These are phyloP conservation scores for Mus caroli DNA, from an alignment of 2,797 vertebrate genomes.

Conservation along the genomic window DNA sequence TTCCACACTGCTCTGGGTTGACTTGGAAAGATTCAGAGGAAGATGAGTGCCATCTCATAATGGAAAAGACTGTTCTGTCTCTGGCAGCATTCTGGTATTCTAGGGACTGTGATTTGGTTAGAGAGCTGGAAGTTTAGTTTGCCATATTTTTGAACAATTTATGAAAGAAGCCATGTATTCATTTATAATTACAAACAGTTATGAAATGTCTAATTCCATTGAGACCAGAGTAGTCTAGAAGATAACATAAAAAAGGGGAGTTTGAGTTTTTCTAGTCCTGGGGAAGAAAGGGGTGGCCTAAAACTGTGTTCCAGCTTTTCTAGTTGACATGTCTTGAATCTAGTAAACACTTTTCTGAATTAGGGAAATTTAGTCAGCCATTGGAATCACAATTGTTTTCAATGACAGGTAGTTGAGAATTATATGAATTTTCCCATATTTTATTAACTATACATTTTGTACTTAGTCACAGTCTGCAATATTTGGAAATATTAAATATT, in stretches of 20 bases:
- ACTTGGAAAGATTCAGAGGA: neutral
- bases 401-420: neutral
- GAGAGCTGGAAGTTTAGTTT: neutral
- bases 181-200: neutral
- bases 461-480: neutral
- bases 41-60: neutral
- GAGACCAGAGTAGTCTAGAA: neutral
- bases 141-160: neutral
- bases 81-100: neutral
- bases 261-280: neutral
- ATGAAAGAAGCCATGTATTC: neutral
- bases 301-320: neutral
- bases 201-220: neutral
- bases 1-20: neutral
- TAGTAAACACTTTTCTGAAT: neutral
- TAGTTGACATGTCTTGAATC: neutral
- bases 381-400: neutral
- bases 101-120: neutral
- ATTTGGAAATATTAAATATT: neutral
- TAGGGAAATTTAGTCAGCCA: neutral
- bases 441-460: neutral
- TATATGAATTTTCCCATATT: neutral
- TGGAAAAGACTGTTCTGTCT: neutral
- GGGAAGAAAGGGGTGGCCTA: neutral
- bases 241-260: neutral